phyloP scores from a whole-genome alignment of 2,888 invertebrate species.

The Plagodis pulveraria region DNA sequence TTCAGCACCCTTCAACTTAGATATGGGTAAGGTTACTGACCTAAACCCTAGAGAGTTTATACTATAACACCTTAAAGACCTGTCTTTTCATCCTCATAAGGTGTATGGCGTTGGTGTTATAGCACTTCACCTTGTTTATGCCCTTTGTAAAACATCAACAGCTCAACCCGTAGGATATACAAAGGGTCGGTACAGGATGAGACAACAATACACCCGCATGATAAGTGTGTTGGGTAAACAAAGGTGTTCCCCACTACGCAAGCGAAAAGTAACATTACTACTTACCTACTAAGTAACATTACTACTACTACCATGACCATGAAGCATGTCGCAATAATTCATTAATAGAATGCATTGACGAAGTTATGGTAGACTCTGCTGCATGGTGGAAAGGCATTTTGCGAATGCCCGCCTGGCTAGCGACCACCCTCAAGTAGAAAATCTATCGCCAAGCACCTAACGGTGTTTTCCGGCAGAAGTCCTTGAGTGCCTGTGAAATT shows the following conservation, averaged over 20 bases:
- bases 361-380: too few species aligned
- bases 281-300: too few species aligned
- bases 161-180: constrained; percentile 47
- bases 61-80: constrained; percentile 28
- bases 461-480: too few species aligned
- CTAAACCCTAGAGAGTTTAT: constrained; percentile 48
- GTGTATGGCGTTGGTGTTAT: constrained; percentile 43
- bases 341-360: too few species aligned
- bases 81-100: constrained; percentile 39
- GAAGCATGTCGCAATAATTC: too few species aligned
- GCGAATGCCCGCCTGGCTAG: too few species aligned
- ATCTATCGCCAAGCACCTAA: too few species aligned
- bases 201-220: constrained; percentile 72
- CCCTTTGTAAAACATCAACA: constrained; percentile 47
- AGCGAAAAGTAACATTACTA: constrained; percentile 39
- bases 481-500: too few species aligned
- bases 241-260: constrained; percentile 49
- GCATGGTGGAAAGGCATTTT: too few species aligned
- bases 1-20: too few species aligned
- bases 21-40: constrained; percentile 23
- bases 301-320: too few species aligned
- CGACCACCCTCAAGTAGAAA: too few species aligned
- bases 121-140: constrained; percentile 59
- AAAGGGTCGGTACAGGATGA: constrained; percentile 55
- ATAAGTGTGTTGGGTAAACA: constrained; percentile 54